These are phyloP conservation scores for Colletes gigas DNA, from an alignment of 1,140 invertebrate species.

Conservation along the genomic window DNA sequence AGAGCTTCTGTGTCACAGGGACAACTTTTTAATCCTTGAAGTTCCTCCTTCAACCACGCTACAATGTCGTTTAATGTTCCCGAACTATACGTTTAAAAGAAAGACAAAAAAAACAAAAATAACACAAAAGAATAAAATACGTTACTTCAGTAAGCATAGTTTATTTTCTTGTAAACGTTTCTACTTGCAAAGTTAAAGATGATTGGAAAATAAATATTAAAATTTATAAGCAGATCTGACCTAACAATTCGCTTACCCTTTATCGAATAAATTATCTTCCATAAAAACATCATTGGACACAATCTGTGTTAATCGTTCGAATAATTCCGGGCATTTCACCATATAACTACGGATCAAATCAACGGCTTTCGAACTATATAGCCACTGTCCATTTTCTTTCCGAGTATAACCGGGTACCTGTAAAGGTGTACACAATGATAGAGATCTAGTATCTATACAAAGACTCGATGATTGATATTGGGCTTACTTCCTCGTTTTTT, in stretches of 20 bases:
- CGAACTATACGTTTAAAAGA: conserved; percentile 44
- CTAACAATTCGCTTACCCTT: conserved; percentile 75
- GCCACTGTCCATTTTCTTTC: conserved; percentile 87
- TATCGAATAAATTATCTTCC: conserved; percentile 85
- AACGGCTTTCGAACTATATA: conserved; percentile 90
- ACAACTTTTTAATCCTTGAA: conserved; percentile 82
- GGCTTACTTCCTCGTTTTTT: conserved; percentile 85
- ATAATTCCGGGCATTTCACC: conserved; percentile 87
- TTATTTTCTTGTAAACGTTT: too few relatives aligned
- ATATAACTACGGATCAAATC: conserved; percentile 88
- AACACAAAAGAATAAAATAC: neutral
- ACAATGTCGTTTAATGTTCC: conserved; percentile 83
- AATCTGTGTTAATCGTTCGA: conserved; percentile 83
- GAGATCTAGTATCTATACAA: neutral
- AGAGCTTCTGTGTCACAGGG: conserved; percentile 86
- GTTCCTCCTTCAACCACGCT: conserved; percentile 88
- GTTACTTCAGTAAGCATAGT: too few relatives aligned
- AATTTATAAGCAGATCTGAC: neutral
- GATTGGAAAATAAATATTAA: neutral
- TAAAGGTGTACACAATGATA: conserved; percentile 66
- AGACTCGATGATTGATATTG: neutral
- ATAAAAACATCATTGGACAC: conserved; percentile 83
- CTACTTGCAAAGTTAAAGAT: too few relatives aligned
- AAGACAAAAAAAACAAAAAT: too few relatives aligned
- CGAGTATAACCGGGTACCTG: conserved; percentile 91